Percentiles rank a stretch among this genome's conserved stretches.
Conservation (phyloP, 2,797 vertebrate species). For the Lagocephalus sceleratus region DNA sequence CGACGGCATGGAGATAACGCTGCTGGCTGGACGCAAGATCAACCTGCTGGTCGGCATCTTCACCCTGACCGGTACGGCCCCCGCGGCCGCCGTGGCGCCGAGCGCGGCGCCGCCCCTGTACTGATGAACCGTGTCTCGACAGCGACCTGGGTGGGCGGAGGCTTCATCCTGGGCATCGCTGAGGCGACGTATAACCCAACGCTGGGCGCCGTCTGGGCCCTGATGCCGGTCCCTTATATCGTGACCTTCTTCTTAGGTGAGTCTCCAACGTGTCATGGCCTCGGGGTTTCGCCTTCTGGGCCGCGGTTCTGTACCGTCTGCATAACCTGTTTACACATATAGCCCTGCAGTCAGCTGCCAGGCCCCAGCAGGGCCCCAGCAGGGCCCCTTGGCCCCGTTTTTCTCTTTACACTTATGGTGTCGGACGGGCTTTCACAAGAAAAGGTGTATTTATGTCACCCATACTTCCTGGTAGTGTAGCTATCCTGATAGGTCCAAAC, state of each 20-base stretch:
- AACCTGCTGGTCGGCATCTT: slow-evolving; percentile 78
- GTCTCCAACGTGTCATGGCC: slow-evolving; percentile 9
- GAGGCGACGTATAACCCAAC: slow-evolving; percentile 81
- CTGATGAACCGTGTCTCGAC: background rate
- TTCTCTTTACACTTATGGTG: no score
- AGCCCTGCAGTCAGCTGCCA: no score
- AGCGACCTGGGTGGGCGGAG: slow-evolving; percentile 85
- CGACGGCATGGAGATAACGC: slow-evolving; percentile 76
- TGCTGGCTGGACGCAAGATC: slow-evolving; percentile 79
- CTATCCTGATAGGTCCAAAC: no score
- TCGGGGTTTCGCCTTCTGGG: no score
- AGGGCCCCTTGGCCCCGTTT: no score
- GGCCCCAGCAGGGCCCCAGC: no score
- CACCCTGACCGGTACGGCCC: slow-evolving; percentile 79
- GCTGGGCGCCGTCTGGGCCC: slow-evolving; percentile 78
- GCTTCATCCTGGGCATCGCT: slow-evolving; percentile 81
- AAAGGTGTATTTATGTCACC: no score
- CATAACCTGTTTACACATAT: no score
- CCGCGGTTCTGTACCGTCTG: no score
- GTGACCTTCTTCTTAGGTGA: slow-evolving; percentile 81
- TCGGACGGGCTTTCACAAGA: no score
- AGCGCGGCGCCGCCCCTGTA: background rate
- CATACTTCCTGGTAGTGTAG: no score
- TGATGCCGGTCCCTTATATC: slow-evolving; percentile 78
- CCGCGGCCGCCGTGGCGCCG: no score